Conservation (phyloP, 2,113 vertebrate species). For the Isichthys henryi region DNA sequence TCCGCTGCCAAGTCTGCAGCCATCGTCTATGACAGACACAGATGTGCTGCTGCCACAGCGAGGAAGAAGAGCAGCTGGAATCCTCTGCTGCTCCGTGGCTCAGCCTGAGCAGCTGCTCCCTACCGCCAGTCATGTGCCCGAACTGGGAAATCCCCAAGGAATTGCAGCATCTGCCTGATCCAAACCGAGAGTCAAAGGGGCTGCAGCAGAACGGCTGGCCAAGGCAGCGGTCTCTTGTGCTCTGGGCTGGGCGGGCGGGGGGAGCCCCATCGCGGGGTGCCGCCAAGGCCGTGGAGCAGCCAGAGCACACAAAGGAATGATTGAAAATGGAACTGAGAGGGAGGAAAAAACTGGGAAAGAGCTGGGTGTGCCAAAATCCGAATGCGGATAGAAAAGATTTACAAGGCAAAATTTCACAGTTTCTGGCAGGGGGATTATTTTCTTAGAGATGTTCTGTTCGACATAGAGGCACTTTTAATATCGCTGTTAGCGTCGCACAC, state of each 20-base stretch:
- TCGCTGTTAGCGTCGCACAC: not conserved
- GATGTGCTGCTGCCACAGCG: not conserved
- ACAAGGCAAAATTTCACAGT: slow-evolving; percentile 32
- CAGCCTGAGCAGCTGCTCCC: not conserved
- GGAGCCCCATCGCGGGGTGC: not conserved
- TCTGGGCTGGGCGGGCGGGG: not conserved
- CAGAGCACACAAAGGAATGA: not conserved
- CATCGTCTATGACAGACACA: not conserved
- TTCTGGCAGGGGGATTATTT: slow-evolving; percentile 22
- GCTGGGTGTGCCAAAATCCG: slow-evolving; percentile 28
- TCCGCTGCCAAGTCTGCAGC: not conserved
- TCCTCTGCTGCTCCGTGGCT: not conserved
- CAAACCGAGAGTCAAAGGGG: not conserved
- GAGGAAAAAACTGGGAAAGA: slow-evolving; percentile 10
- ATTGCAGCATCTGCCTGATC: not conserved
- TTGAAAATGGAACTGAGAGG: slow-evolving; percentile 15
- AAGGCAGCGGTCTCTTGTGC: not conserved
- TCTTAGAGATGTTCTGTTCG: not conserved
- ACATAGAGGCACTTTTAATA: not conserved
- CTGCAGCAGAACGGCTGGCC: not conserved
- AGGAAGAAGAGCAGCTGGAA: not conserved
- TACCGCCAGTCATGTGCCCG: not conserved
- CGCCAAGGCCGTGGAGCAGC: not conserved
- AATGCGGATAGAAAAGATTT: slow-evolving; percentile 43
- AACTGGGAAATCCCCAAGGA: not conserved